Conservation (phyloP, 92 coral and sea anemone genomes). For the Paramuricea clavata region DNA sequence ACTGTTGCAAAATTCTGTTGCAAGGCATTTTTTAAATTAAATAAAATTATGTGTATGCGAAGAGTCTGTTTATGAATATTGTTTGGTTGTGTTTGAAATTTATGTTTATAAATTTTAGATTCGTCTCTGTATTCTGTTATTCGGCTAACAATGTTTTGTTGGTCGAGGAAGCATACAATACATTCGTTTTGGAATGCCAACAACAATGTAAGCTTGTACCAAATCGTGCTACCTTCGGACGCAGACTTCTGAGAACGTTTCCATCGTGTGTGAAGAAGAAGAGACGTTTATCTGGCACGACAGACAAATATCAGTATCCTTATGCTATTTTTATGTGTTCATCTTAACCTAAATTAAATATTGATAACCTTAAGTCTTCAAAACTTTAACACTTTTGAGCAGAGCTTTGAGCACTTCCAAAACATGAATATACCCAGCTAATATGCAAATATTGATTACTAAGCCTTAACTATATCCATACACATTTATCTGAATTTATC, state of each 20-base stretch:
- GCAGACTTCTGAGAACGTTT: not conserved
- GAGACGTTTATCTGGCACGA: constrained; percentile 12
- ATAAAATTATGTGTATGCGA: not conserved
- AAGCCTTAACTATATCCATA: not conserved
- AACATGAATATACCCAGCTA: too few species aligned
- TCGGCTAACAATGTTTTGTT: not conserved
- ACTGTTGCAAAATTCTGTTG: too few species aligned
- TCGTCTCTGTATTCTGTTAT: not conserved
- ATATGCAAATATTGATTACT: not conserved
- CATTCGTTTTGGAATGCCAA: not conserved
- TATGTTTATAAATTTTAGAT: not conserved
- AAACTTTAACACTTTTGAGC: not conserved
- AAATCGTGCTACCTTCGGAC: constrained; percentile 20
- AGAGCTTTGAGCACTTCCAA: too few species aligned
- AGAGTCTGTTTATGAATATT: not conserved
- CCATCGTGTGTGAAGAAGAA: constrained; percentile 16
- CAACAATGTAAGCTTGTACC: too few species aligned
- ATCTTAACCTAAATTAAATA: too few species aligned
- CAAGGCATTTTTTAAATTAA: too few species aligned
- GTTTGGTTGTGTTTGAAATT: not conserved
- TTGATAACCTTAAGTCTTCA: too few species aligned
- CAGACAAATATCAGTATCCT: constrained; percentile 44
- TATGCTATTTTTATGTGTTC: not conserved
- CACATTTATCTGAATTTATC: not conserved
- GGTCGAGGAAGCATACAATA: constrained; percentile 20